Conservation (phyloP, 2,888 invertebrate species). For the Azorinus chamasolen region DNA sequence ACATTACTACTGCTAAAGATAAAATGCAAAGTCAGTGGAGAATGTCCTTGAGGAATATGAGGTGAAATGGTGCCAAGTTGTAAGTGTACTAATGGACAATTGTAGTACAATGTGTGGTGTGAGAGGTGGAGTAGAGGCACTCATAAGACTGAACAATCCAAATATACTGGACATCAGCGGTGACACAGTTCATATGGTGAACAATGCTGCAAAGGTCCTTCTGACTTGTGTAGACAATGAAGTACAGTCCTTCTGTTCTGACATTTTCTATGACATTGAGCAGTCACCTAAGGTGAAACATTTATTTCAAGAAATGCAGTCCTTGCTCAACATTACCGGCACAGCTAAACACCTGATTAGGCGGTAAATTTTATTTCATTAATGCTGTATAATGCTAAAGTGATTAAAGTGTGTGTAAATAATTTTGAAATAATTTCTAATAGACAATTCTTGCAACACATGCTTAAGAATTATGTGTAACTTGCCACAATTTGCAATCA, state of each 20-base stretch:
- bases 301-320: slow-evolving; percentile 5
- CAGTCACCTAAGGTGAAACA: slow-evolving; percentile 34
- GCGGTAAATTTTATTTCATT: background rate
- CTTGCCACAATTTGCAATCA: no score
- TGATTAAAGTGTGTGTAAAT: no score
- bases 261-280: slow-evolving; percentile 45
- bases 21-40: slow-evolving; percentile 22
- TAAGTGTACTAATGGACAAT: slow-evolving; percentile 38
- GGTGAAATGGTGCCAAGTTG: slow-evolving; percentile 25
- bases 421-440: no score
- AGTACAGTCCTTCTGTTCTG: slow-evolving; percentile 16
- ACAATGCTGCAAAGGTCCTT: slow-evolving; percentile 34
- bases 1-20: slow-evolving; percentile 26
- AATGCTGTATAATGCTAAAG: no score
- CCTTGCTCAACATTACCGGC: slow-evolving; percentile 8
- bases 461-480: no score
- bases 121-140: slow-evolving; percentile 38
- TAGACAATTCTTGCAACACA: no score
- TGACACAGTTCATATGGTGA: slow-evolving; percentile 44
- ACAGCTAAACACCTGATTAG: slow-evolving; percentile 24
- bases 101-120: slow-evolving; percentile 43
- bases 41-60: slow-evolving; percentile 27
- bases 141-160: slow-evolving; percentile 24
- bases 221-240: slow-evolving; percentile 13
- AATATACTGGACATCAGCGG: slow-evolving; percentile 45